Base-by-base conservation (phyloP, 2,797 vertebrate genomes). In the Enteromius trimaculatus region DNA sequence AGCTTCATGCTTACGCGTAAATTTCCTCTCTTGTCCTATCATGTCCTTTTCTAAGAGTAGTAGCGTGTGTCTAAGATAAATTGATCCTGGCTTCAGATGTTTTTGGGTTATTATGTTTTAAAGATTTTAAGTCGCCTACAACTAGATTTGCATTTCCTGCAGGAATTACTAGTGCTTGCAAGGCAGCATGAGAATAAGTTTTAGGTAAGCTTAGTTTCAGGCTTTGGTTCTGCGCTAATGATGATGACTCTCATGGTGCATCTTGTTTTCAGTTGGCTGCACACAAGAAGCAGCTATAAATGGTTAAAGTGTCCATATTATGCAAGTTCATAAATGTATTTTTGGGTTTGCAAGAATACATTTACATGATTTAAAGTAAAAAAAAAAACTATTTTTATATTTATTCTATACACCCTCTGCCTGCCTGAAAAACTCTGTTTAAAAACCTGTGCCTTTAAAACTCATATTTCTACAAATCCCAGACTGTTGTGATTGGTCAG, bases 71-170 rank as follows among this genome's bases (percentile, higher is more conserved):
- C 71, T 29, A 29, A 23, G 16, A 74, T 47, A 66, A 17, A 83
- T 69, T 74, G 77, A 53, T 17, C 55, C 49, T 49, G 23, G 29
- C 19, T 70, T 64, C 58, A 47, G 65, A 64, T 42, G 55, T 60
- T 60, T 79, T 75, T 29, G 16, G 47, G n/a, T 42, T 71, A 49
- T 58, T 55, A 37, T 79, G 3, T 78, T 78, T 71, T 77, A 47
- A 75, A 39, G 37, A 70, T 53, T 62, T 68, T 6, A 83, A 66
- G 42, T 58, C 19, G 53, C n/a, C 37, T 72, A 58, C 26, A 39
- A 55, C 65, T 55, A 53, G 49, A 80, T 69, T 80, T 80, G 65
- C 34, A 55, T 42, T 42, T 80, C 26, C 21, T 17, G 60, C 39
- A 55, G 31, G 49, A 55, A 75, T 72, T 37, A 34, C 44, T 21